These are phyloP conservation scores for Pinna nobilis DNA, from an alignment of 1,140 invertebrate genomes.

Conservation along the genomic window DNA sequence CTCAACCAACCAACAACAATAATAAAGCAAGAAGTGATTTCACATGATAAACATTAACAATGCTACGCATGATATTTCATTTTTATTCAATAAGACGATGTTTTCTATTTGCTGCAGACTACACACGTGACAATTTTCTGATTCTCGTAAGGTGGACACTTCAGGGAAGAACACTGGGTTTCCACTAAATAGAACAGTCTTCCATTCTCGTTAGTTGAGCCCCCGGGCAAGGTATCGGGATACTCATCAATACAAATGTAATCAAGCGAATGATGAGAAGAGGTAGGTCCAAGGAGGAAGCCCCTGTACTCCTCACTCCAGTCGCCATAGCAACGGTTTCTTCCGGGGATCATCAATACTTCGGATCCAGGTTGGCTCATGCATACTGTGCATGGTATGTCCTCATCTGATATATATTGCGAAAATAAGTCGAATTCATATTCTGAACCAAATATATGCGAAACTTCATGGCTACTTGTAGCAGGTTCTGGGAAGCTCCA, in stretches of 20 bases:
- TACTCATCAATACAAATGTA: conserved; percentile 49
- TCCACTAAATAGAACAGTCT: conserved; percentile 43
- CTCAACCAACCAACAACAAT: no score
- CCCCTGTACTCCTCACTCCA: conserved; percentile 52
- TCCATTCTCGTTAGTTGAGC: conserved; percentile 36
- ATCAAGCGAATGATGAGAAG: conserved; percentile 1
- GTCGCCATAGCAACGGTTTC: conserved; percentile 35
- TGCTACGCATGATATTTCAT: no score
- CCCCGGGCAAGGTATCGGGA: conserved; percentile 24
- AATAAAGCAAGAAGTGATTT: no score
- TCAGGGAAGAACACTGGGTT: conserved; percentile 36
- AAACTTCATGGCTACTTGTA: no score
- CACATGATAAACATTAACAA: no score
- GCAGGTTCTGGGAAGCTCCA: no score
- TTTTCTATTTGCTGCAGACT: conserved; percentile 47
- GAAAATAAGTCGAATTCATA: not conserved
- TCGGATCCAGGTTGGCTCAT: not conserved
- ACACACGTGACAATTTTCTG: conserved; percentile 38
- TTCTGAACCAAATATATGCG: no score
- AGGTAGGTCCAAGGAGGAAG: conserved; percentile 34
- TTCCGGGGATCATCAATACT: conserved; percentile 49
- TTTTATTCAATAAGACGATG: no score
- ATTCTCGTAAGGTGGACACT: conserved; percentile 45
- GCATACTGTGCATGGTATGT: conserved; percentile 44
- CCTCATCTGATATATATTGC: not conserved